Evolutionary conservation across 2,888 invertebrate genomes (phyloP), one percentile per base, ranked within the genome.

Genomic region (Furcula furcula): DNA sequence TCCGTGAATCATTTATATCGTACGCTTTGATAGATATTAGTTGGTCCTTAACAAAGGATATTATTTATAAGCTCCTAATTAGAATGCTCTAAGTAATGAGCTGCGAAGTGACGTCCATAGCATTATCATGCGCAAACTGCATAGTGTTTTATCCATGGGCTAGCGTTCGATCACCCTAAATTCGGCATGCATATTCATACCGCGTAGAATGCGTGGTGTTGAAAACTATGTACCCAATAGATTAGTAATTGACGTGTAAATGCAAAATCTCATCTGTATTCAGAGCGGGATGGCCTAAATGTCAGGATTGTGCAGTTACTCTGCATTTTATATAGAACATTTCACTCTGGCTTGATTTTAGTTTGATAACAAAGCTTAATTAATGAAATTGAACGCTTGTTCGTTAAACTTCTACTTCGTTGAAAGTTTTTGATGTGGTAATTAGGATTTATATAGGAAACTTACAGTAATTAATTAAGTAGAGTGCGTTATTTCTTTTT

Each of bases 241-340:
- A 65, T 68, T 62, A 61, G 60, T 74, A 70, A 74, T 74, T 71
- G 65, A 59, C 47, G 58, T 50, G 64, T 62, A 67, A 72, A 69
- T 60, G 61, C 50, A 59, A 66, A 67, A 50, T 34, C 67, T 66
- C 60, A 68, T 76, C 55, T 61, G 64, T 68, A 74, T 70, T 65
- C 67, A 50, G 41, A 36, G 36, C 49, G 46, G 55, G 54, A 45
- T 34, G 49, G 44, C 51, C 38, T 41, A 52, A 54, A 55, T 56
- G 38, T 45, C 11, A 42, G 42, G 34, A 46, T 48, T 47, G 41
- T 40, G 34, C 30, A 40, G 25, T 31, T 34, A 44, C 12, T 30
- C 29, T 23, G 23, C 33, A 37, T 55, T 55, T 55, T 55, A 47
- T 45, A 55, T 46, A 42, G 34, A 42, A 35, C 39, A 25, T 37